Evolutionary conservation across 2,113 vertebrate genomes (phyloP).

Genomic region (Lepidothrix coronata): DNA sequence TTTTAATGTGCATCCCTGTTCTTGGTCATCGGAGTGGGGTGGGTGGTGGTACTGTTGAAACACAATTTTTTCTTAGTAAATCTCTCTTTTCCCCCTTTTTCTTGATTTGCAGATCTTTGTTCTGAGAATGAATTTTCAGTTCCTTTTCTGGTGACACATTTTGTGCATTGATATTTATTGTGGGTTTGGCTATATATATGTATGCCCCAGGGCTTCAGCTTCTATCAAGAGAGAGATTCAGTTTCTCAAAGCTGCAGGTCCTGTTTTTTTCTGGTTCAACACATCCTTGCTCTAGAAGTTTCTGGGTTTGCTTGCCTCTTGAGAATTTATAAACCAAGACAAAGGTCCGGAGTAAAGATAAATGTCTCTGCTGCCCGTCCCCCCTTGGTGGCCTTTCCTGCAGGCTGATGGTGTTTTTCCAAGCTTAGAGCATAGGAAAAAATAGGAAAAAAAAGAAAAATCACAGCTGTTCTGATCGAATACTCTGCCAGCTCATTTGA

Average conservation of each 20-base stretch:
- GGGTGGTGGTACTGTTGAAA: not conserved
- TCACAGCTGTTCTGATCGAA: slow-evolving; percentile 5
- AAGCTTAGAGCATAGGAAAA: no score
- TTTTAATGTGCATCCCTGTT: not conserved
- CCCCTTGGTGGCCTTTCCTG: no score
- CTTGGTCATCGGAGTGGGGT: rapidly evolving
- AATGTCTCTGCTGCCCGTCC: no score
- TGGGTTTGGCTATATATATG: not conserved
- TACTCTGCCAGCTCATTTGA: not conserved
- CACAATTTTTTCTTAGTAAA: not conserved
- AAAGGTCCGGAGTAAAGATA: not conserved
- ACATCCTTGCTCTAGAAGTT: slow-evolving; percentile 41
- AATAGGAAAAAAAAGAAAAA: not conserved
- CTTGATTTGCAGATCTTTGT: not conserved
- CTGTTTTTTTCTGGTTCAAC: slow-evolving; percentile 45
- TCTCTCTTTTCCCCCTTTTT: not conserved
- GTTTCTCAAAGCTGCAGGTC: slow-evolving; percentile 24
- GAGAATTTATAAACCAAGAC: slow-evolving; percentile 35
- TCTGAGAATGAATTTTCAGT: not conserved
- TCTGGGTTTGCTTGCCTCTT: slow-evolving; percentile 20
- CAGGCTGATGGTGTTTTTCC: no score
- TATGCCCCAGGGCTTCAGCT: not conserved
- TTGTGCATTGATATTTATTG: slow-evolving; percentile 38
- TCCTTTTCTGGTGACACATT: not conserved
- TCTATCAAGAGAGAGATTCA: slow-evolving; percentile 13